Base-by-base conservation (phyloP, 2,888 invertebrate species). In the Drosophila melanosoma region DNA sequence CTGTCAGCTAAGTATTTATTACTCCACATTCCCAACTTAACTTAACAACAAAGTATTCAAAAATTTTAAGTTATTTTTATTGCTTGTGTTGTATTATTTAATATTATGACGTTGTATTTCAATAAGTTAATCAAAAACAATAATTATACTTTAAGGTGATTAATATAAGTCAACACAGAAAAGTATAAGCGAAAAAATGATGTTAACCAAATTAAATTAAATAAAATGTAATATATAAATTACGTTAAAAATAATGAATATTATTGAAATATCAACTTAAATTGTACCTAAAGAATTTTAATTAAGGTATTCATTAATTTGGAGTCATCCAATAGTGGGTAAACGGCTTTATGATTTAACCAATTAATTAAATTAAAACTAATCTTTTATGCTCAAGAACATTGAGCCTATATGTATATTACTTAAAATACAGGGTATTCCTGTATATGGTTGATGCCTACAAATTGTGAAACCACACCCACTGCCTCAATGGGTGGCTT, bases 401-500 rank as follows among this genome's bases (percentile, higher is more conserved):
- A 20, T 23, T 45, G 23, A 3, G 23, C 15, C 45, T 8, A 45
- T 45, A 8, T 20, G 20, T 23, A 1, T 15, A 2, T 23, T 20
- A 32, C 11, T 20, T n/a, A 52, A 32, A n/a, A 68, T 63, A 64
- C 60, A 79, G 79, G 69, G 79, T 79, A 76, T 79, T 40, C 29
- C 40, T 42, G 54, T 64, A 52, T 68, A 59, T 61, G 61, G 60
- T 61, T 54, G 69, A 57, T 77, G 77, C 61, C 74, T 69, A 71
- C 74, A 74, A 74, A 51, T 68, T 74, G 54, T 71, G 63, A 65
- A n/a, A 54, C 61, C 59, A 79, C 64, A 51, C 64, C 71, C 64
- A 51, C 69, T 29, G 56, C 64, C 70, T 60, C 59, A 51, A 63
- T 64, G 66, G 70, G 71, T 68, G 60, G 70, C 85, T 87, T 88